Evolutionary conservation across 2,113 vertebrate species (phyloP).

Genomic region (Dicaeum eximium): DNA sequence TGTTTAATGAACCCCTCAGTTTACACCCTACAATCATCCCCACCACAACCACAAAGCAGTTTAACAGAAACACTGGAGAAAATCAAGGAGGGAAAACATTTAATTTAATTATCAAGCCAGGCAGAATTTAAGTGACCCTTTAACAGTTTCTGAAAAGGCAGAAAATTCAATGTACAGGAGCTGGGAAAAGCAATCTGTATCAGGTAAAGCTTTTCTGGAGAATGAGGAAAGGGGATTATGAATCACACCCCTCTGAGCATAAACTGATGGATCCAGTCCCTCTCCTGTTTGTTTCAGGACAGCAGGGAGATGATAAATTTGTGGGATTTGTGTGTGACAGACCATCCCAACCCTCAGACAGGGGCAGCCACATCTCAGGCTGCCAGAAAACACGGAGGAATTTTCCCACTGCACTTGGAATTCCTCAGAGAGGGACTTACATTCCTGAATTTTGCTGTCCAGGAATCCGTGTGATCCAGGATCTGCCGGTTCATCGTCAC

Average conservation of each 20-base stretch:
- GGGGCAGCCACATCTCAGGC: not conserved
- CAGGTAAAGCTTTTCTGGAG: not conserved
- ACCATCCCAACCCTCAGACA: not conserved
- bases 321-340: not conserved
- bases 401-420: too few species aligned
- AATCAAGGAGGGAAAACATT: not conserved
- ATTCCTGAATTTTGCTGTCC: slow-evolving; percentile 95
- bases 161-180: not conserved
- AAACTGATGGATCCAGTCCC: not conserved
- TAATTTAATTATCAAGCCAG: not conserved
- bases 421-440: slow-evolving; percentile 65
- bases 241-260: not conserved
- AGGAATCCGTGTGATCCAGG: slow-evolving; percentile 87
- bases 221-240: not conserved
- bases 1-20: accelerated
- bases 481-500: slow-evolving; percentile 86
- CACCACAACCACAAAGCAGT: not conserved
- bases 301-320: not conserved
- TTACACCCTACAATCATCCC: not conserved
- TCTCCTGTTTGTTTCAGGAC: not conserved
- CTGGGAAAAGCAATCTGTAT: not conserved
- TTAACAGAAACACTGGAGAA: not conserved
- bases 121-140: not conserved
- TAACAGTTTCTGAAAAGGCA: not conserved
- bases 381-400: accelerated